phyloP scores from a whole-genome alignment of 2,113 vertebrate genomes.

The Gadus chalcogrammus region DNA sequence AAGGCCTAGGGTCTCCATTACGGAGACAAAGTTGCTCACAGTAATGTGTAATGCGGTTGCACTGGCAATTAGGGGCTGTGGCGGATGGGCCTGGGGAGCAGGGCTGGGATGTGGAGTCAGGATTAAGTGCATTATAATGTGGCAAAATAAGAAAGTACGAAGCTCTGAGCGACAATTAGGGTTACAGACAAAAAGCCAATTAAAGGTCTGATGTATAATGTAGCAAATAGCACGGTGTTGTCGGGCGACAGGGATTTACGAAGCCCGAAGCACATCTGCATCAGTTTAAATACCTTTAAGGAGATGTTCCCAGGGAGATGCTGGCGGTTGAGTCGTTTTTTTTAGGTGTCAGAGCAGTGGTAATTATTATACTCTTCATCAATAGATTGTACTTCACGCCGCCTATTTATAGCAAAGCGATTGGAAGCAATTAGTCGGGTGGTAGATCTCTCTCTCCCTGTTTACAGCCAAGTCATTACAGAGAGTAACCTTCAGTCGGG shows the following conservation, averaged over 20 bases:
- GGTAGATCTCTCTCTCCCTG: neutral
- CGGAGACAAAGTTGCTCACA: constrained; percentile 31
- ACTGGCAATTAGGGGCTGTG: constrained; percentile 42
- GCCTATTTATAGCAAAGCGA: neutral
- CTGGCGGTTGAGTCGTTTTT: neutral
- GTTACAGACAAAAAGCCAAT: constrained; percentile 34
- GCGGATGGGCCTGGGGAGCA: constrained; percentile 28
- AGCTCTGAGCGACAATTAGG: constrained; percentile 54
- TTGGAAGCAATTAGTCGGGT: neutral
- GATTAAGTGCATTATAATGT: constrained; percentile 53
- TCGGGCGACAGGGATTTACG: neutral
- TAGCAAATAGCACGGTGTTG: constrained; percentile 2
- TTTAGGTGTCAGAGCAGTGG: neutral
- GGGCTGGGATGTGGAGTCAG: constrained; percentile 37
- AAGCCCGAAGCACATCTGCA: neutral
- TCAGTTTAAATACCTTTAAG: neutral
- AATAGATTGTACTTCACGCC: neutral
- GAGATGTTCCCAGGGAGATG: neutral
- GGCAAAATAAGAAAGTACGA: constrained; percentile 30
- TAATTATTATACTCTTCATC: neutral
- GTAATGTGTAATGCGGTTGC: constrained; percentile 36
- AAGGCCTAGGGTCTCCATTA: constrained; percentile 34
- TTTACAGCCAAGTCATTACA: neutral
- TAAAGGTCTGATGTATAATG: constrained; percentile 38
- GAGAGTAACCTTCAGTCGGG: neutral